A percentile compares a stretch with the other conserved stretches of the same genome.
Conservation (phyloP, 1,140 invertebrate genomes). For the Atta texana region DNA sequence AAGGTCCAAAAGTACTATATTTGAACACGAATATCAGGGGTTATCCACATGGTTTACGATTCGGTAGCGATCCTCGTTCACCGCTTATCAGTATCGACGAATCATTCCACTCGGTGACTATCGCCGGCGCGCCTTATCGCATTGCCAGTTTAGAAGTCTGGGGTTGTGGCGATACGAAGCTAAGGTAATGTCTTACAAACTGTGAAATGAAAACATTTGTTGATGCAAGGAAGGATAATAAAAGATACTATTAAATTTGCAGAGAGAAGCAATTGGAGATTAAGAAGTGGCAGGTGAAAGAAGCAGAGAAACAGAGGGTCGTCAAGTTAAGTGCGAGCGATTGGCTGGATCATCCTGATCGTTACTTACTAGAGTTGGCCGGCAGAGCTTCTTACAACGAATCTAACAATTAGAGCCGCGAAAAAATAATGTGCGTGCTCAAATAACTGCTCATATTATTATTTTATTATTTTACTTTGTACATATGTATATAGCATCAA, state of each 20-base stretch:
- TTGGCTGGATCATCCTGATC: slow-evolving; percentile 97
- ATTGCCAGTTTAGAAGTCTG: slow-evolving; percentile 91
- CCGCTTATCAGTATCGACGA: slow-evolving; percentile 90
- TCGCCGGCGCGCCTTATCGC: slow-evolving; percentile 86
- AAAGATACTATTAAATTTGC: slow-evolving; percentile 12
- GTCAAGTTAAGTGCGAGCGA: slow-evolving; percentile 94
- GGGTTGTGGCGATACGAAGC: slow-evolving; percentile 92
- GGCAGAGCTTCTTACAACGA: slow-evolving; percentile 91
- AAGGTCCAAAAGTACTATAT: slow-evolving; percentile 92
- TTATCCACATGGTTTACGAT: slow-evolving; percentile 93
- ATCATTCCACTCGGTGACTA: slow-evolving; percentile 81
- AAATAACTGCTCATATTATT: slow-evolving; percentile 54
- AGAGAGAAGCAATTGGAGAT: slow-evolving; percentile 94
- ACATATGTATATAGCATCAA: slow-evolving; percentile 74
- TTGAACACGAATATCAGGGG: slow-evolving; percentile 94
- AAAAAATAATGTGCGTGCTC: slow-evolving; percentile 10
- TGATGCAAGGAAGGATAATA: background rate
- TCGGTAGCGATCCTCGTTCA: slow-evolving; percentile 92
- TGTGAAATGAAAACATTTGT: background rate
- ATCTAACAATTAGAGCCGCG: slow-evolving; percentile 65
- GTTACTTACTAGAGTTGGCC: slow-evolving; percentile 94
- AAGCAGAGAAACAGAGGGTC: slow-evolving; percentile 92
- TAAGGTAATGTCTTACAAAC: slow-evolving; percentile 79
- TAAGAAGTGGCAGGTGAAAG: slow-evolving; percentile 96
- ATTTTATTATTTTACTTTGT: slow-evolving; percentile 64